Conservation (phyloP, 2,113 vertebrate species). For the Siniperca knerii region DNA sequence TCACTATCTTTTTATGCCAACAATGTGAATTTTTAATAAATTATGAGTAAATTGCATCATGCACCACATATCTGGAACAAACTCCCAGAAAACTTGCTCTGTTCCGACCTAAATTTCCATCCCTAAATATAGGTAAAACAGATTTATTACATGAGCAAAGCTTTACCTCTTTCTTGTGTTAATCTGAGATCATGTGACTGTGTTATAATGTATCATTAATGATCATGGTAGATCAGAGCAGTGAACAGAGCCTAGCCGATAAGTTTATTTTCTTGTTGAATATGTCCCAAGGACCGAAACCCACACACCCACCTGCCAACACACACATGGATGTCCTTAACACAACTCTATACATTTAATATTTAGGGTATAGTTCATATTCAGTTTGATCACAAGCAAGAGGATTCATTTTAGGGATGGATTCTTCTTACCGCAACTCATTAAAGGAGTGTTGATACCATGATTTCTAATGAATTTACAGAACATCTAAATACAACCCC, state of each 20-base stretch:
- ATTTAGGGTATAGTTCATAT: neutral
- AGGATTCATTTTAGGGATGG: neutral
- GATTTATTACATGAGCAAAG: neutral
- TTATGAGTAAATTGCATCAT: neutral
- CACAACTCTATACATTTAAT: slow-evolving; percentile 31
- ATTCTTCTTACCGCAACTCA: neutral
- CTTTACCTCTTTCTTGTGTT: neutral
- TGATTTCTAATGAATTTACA: neutral
- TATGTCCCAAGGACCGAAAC: neutral
- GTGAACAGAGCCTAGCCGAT: neutral
- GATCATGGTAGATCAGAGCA: neutral
- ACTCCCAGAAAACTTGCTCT: neutral
- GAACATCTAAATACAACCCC: neutral
- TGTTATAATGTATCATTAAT: neutral
- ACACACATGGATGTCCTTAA: neutral
- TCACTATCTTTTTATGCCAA: neutral
- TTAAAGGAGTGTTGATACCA: slow-evolving; percentile 37
- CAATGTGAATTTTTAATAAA: neutral
- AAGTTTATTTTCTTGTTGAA: neutral
- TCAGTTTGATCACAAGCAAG: neutral
- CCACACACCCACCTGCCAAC: neutral
- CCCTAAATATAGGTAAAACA: neutral
- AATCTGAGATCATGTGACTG: neutral
- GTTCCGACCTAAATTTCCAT: no score
- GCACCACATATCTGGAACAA: neutral